A percentile compares a stretch with the other conserved stretches of the same genome.
Conservation (phyloP, 1,140 invertebrate genomes). For the fruit fly (Drosophila melanogaster) region DNA sequence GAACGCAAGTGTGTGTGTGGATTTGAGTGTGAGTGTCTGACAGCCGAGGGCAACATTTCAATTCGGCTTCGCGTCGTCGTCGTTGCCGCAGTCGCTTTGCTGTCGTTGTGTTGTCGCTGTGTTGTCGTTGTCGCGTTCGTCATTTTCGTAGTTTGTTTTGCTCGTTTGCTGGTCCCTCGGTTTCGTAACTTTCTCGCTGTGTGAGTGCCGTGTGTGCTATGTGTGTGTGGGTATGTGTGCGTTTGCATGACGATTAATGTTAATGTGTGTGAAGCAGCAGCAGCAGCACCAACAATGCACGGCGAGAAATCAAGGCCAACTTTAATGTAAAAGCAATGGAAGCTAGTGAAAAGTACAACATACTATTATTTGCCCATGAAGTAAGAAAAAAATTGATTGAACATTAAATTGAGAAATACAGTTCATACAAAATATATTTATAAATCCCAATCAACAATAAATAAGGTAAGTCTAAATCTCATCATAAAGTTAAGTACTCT, state of each 20-base stretch:
- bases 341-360: neutral
- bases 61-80: conserved; percentile 56
- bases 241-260: conserved; percentile 49
- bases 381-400: no score
- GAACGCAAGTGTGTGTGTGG: conserved; percentile 9
- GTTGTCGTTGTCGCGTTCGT: conserved; percentile 41
- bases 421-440: no score
- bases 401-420: no score
- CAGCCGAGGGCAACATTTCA: conserved; percentile 75
- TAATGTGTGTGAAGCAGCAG: conserved; percentile 52
- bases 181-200: conserved; percentile 54
- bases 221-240: conserved; percentile 21
- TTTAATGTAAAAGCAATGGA: neutral
- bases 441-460: no score
- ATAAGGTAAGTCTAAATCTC: no score
- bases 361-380: no score
- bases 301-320: conserved; percentile 3
- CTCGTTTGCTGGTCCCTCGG: conserved; percentile 34
- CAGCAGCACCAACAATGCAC: conserved; percentile 14
- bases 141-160: conserved; percentile 47
- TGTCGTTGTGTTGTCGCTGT: conserved; percentile 18
- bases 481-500: no score
- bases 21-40: conserved; percentile 42
- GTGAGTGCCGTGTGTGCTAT: conserved; percentile 10
- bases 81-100: conserved; percentile 11